A percentile compares a stretch with the other conserved stretches of the same genome.
These are phyloP conservation scores for Acropternis orthonyx DNA, from an alignment of 2,797 vertebrate genomes.

Conservation along the genomic window DNA sequence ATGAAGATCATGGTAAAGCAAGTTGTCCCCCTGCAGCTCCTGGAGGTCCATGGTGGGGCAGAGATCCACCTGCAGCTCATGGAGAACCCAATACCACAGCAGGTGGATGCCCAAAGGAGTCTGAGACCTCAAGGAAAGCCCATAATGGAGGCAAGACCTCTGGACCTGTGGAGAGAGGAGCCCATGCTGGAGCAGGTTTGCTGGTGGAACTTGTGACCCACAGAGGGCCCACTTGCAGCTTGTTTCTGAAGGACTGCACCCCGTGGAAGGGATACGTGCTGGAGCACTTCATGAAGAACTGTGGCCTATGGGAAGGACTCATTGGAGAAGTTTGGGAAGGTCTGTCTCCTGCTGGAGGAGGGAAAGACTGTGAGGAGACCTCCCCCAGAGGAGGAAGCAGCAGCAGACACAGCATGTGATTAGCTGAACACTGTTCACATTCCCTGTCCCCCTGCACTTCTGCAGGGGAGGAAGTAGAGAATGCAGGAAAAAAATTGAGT, in stretches of 20 bases:
- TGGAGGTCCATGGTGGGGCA: neutral
- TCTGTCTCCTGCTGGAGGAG: neutral
- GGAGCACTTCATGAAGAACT: neutral
- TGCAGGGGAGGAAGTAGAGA: neutral
- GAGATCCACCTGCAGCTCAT: neutral
- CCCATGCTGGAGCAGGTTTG: neutral
- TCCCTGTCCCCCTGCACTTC: neutral
- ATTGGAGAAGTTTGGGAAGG: neutral
- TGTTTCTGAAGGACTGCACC: neutral
- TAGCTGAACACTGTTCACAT: neutral
- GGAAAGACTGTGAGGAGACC: fast-evolving
- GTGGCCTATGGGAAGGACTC: neutral
- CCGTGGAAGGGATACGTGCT: fast-evolving
- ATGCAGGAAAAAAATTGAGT: neutral
- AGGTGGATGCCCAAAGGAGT: neutral
- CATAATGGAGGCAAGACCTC: neutral
- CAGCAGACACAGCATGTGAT: fast-evolving
- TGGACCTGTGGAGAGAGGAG: neutral
- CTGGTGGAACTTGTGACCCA: neutral
- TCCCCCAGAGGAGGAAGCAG: too few species aligned
- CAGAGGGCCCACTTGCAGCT: fast-evolving
- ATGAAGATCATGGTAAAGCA: neutral
- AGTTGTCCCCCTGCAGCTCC: neutral
- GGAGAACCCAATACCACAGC: neutral
- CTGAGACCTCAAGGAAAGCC: neutral